Base-by-base conservation (phyloP, 2,888 invertebrate genomes). In the Hypsopygia costalis region DNA sequence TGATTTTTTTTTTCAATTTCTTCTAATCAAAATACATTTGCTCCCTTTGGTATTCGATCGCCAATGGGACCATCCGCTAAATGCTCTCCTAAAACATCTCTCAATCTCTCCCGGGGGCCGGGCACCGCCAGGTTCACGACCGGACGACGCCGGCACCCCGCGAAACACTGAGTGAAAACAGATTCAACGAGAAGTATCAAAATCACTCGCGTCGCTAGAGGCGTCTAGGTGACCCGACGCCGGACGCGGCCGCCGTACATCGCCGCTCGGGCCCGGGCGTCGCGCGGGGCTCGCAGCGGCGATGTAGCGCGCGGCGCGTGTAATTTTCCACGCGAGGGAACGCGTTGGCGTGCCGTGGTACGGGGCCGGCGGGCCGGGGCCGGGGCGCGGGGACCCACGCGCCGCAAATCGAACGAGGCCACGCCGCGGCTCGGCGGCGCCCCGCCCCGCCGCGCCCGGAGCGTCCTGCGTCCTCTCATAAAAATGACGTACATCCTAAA, bases 381-480 rank as follows among this genome's bases (percentile, higher is more conserved):
- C 47, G 63, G 62, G 63, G 63, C 45, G 67, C 53, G 67, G 60
- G 73, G 63, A 63, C 62, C 67, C 69, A 66, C 63, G 69, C 68
- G 72, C 72, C 74, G 81, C 81, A 82, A 79, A 86, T 83, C 81
- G 87, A 85, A 83, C 83, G 86, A 86, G 83, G 85, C 86, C 86
- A 83, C 81, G 81, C 76, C 68, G 61, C 49, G 55, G 55, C 55
- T 51, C 57, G 62, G 61, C 58, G 61, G 59, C 55, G 50, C 16
- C 56, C 57, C 48, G 60, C 55, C 55, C 60, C 64, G 58, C 64
- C 63, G 66, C 62, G 59, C 57, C 51, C 47, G 55, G 25, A 6
- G 49, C 16, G 16, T 4, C 16, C 16, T 55, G 75, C 81, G 74
- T 77, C 79, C 71, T 76, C 74, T 74, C 75, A 69, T 81, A 80